Evolutionary conservation across 2,888 invertebrate species (phyloP), one percentile per base, ranked within the genome.

Genomic region (Rhorus exstirpatorius): DNA sequence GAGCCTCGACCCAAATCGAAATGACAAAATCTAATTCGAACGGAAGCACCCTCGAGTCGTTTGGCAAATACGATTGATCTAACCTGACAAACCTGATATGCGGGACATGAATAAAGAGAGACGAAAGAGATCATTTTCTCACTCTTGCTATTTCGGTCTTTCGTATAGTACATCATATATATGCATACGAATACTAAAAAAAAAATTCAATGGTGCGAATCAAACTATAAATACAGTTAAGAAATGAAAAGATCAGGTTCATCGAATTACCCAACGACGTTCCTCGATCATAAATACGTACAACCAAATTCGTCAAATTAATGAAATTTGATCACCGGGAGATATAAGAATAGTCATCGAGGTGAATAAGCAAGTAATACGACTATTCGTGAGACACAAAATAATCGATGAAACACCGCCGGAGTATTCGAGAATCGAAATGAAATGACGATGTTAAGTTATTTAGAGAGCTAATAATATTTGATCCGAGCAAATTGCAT

Each of bases 41-140:
- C 17, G 61, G 41, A 63, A 70, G 26, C 35, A 14, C 31, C 19
- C 46, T 44, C 24, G 65, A 53, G 44, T 74, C 51, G 51, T n/a
- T 58, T 71, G 65, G 55, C 49, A 41, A 12, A 75, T 65, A 24
- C 75, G 70, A 82, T 82, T 75, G 74, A 60, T 78, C 10, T n/a
- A 21, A 46, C 31, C 70, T 41, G 63, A 70, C 46, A 24, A 55
- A 60, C 17, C 3, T 3, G 35, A 51, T 10, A 26, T 26, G n/a
- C n/a, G n/a, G 35, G n/a, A 24, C 10, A 21, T 3, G 10, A 12
- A 10, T n/a, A 21, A 41, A 19, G 10, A 12, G 21, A 8, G 26
- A 31, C 14, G 12, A 24, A 24, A 17, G 14, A 38, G 24, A 6
- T 6, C 0, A 14, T 14, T 60, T 26, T 24, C 24, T 38, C 35